Evolutionary conservation across 2,888 invertebrate species (phyloP), one percentile per base, ranked within the genome.

Genomic region (Petrolisthes cinctipes): DNA sequence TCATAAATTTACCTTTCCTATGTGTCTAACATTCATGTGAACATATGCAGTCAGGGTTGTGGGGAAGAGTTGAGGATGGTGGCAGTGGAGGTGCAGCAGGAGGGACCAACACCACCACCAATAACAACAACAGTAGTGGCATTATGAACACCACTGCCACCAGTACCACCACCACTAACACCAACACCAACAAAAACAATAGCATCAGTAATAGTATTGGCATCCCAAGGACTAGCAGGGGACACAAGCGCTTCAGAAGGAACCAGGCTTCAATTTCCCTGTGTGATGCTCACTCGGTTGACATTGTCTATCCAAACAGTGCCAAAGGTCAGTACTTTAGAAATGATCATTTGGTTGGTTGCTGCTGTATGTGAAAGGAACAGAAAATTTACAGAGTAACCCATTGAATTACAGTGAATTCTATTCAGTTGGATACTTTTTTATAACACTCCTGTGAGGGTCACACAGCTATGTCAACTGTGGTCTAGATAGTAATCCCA

Each of bases 201-300:
- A 53, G 66, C 86, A 66, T 66, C 73, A 57, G 82, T 23, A 73
- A 57, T 53, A 37, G 73, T 51, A 14, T 9, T 6, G 23, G 66
- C 61, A 80, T 37, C 71, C n/a, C 56, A 0, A 56, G 84, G 53
- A 37, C 37, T 37, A 57, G 80, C 7, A 11, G 88, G 78, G 85
- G 85, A 23, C 84, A 88, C 76, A 88, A 88, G n/a, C 76, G 88
- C 2, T 57, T 88, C 11, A 56, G 88, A 37, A 66, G 88, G 23
- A 88, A 85, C 20, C 76, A 79, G 6, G 78, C 85, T 14, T 85
- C 85, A 0, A 80, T 81, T 7, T 76, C 88, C 51, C 82, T 88
- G 14, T 68, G 85, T 82, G 88, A 88, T 81, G 75, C 88, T 76
- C 88, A 88, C 71, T 88, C 88, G 11, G 85, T 88, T n/a, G 88